Percentiles rank a stretch among this genome's conserved stretches.
These are phyloP conservation scores for Cryptotis parvus DNA, from an alignment of 2,113 vertebrate genomes.

Conservation along the genomic window DNA sequence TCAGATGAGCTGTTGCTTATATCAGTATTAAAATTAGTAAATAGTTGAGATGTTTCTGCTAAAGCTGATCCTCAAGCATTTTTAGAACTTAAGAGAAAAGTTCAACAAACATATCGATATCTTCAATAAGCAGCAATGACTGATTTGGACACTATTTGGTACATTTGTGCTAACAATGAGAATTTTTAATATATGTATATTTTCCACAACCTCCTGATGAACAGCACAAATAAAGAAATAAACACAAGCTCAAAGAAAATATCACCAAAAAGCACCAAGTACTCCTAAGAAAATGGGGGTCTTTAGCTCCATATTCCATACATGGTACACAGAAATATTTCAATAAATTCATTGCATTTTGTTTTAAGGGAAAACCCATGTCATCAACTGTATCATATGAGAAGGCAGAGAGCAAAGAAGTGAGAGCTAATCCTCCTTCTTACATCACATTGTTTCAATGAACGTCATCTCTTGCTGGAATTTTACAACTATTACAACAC, in stretches of 20 bases:
- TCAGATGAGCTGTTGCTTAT: constrained; percentile 59
- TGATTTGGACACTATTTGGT: constrained; percentile 62
- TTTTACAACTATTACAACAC: not conserved
- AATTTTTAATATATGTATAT: constrained; percentile 29
- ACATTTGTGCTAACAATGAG: constrained; percentile 43
- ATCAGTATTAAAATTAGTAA: constrained; percentile 62
- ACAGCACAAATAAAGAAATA: constrained; percentile 52
- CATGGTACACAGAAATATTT: not conserved
- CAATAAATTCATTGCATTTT: constrained; percentile 33
- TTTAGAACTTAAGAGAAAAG: not conserved
- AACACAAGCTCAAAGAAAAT: constrained; percentile 52
- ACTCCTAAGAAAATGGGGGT: not conserved
- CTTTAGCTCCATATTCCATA: not conserved
- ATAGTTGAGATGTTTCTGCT: constrained; percentile 47
- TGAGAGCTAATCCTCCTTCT: no score
- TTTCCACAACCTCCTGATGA: constrained; percentile 27
- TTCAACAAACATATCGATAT: constrained; percentile 68
- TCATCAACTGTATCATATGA: not conserved
- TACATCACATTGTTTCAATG: not conserved
- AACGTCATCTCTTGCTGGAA: not conserved
- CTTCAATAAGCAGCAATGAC: constrained; percentile 32
- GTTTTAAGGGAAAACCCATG: constrained; percentile 46
- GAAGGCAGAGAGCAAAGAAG: constrained; percentile 19
- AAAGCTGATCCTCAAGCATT: constrained; percentile 67
- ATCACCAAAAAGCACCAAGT: not conserved